Evolutionary conservation across 2,797 vertebrate genomes (phyloP), one percentile per base, ranked within the genome.

Genomic region (Xiphophorus birchmanni): DNA sequence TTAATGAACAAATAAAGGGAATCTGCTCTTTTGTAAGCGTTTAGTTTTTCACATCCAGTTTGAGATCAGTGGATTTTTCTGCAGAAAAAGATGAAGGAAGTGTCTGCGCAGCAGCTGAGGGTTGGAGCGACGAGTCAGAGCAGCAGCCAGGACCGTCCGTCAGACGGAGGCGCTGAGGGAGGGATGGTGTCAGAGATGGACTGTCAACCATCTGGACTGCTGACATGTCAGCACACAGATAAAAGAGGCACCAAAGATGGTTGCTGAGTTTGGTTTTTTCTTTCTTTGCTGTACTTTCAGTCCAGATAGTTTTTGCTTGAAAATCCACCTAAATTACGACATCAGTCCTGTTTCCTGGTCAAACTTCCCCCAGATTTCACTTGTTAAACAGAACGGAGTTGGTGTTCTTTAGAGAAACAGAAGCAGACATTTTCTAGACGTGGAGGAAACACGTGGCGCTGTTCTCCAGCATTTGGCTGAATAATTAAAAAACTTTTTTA

Each of bases 151-250:
- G 4, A 50, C 63, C 77, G 83, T 90, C 84, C 1, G 71, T 90
- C 84, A 90, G 79, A 52, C 37, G 1, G 48, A 80, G 76, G 73
- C 77, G 79, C 32, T 75, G 82, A 85, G 78, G 79, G 81, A 77
- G 78, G 32, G 80, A 75, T 5, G 73, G 18, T 80, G 88, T 86
- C 86, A 72, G 80, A 77, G 88, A 86, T 32, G 82, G 83, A 80
- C 48, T 76, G 75, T 44, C 69, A 2, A 58, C 86, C 88, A 90
- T 86, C 88, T 88, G 88, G 88, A 82, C 80, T 1, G 42, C 17
- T 52, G 63, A 58, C 1, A 44, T 71, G 63, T 87, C 18, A 1
- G 74, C 58, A 32, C 32, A 44, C 78, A 35, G 78, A 78, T 44
- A 21, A 48, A 80, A 23, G 35, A 52, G 12, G 21, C 65, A 45